phyloP scores from a whole-genome alignment of 1,140 invertebrate genomes.

The Brachionus paranguensis region DNA sequence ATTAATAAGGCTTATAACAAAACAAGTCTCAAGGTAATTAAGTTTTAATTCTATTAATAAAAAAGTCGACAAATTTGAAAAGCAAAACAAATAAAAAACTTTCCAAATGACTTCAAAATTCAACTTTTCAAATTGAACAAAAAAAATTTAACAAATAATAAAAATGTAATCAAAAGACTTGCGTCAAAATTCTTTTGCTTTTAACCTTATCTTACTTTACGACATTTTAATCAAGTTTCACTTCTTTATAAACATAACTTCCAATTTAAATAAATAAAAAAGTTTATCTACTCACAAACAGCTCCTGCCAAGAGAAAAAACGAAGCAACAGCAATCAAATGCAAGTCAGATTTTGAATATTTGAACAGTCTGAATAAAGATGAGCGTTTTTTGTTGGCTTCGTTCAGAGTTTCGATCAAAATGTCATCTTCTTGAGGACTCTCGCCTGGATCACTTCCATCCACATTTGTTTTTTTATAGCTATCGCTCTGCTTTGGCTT shows the following conservation, averaged over 20 bases:
- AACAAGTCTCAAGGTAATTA: too few relatives aligned
- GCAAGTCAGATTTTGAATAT: slow-evolving; percentile 5
- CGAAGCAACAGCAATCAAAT: background rate
- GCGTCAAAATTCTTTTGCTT: too few relatives aligned
- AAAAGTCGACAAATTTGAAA: too few relatives aligned
- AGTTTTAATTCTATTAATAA: too few relatives aligned
- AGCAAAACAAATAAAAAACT: too few relatives aligned
- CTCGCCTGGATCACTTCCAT: background rate
- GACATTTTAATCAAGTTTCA: background rate
- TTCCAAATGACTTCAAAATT: too few relatives aligned
- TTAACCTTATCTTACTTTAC: too few relatives aligned
- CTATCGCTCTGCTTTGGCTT: background rate
- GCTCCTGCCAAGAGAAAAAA: background rate
- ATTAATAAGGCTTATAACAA: too few relatives aligned
- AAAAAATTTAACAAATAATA: too few relatives aligned
- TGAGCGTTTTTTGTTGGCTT: slow-evolving; percentile 33
- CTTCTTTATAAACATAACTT: too few relatives aligned
- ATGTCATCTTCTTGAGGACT: slow-evolving; percentile 7
- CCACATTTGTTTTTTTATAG: slow-evolving; percentile 31
- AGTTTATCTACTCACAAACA: background rate
- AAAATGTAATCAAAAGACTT: too few relatives aligned
- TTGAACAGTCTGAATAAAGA: slow-evolving; percentile 28
- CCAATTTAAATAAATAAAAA: background rate
- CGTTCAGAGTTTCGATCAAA: slow-evolving; percentile 27
- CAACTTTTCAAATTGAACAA: too few relatives aligned